Evolutionary conservation across 2,797 vertebrate species (phyloP).

Genomic region (Falco novaeseelandiae): DNA sequence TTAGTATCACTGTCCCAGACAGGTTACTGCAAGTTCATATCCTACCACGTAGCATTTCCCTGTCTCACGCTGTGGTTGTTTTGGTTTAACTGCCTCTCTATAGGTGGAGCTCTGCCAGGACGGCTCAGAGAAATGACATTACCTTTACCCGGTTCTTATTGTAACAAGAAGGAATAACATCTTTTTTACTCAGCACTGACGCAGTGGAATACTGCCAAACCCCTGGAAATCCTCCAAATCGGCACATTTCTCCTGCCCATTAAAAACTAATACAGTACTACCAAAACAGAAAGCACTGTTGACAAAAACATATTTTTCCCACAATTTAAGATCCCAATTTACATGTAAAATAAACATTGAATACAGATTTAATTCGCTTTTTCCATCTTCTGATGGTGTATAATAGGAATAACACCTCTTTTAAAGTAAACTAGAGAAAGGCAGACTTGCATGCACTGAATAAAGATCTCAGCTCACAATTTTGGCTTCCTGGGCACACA

Average conservation of each 20-base stretch:
- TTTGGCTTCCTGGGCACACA: conserved; percentile 77
- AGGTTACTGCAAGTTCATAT: not conserved
- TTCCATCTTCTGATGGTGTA: conserved; percentile 51
- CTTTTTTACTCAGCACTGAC: conserved; percentile 44
- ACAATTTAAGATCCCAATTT: conserved; percentile 68
- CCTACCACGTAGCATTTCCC: not conserved
- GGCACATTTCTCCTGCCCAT: conserved; percentile 74
- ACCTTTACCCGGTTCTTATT: conserved; percentile 40
- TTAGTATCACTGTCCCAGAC: not conserved
- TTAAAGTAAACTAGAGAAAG: conserved; percentile 68
- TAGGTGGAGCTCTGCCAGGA: conserved; percentile 17
- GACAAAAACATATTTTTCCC: conserved; percentile 67
- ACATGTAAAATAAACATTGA: conserved; percentile 70
- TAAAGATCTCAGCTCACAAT: conserved; percentile 79
- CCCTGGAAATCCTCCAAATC: conserved; percentile 76
- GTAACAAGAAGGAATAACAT: conserved; percentile 46
- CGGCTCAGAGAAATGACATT: not conserved
- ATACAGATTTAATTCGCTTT: conserved; percentile 70
- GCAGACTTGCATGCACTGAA: conserved; percentile 67
- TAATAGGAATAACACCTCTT: conserved; percentile 70
- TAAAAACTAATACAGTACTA: conserved; percentile 68
- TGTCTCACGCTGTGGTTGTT: not conserved
- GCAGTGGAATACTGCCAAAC: conserved; percentile 74
- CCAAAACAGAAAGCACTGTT: conserved; percentile 66
- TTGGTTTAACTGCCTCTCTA: not conserved